These are phyloP conservation scores for Mythimna vitellina DNA, from an alignment of 2,888 invertebrate genomes.

Conservation along the genomic window DNA sequence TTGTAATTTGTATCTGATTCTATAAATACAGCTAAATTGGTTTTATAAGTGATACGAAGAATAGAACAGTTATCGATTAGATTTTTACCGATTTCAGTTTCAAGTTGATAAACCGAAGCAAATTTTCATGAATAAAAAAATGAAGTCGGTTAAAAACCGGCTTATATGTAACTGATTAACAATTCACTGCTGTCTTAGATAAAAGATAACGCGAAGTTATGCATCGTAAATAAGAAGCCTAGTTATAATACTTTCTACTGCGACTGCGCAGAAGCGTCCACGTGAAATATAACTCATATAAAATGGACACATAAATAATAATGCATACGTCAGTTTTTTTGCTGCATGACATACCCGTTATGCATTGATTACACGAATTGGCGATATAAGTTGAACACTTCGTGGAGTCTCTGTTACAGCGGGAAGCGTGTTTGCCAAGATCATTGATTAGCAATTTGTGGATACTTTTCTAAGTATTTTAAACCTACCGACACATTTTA, in stretches of 20 bases:
- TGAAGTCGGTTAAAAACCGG: constrained; percentile 1
- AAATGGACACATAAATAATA: constrained; percentile 56
- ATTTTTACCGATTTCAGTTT: constrained; percentile 29
- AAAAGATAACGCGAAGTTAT: constrained; percentile 53
- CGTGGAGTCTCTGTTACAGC: constrained; percentile 22
- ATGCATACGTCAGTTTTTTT: constrained; percentile 50
- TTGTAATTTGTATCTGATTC: constrained; percentile 32
- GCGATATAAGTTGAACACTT: constrained; percentile 66
- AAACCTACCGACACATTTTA: no score
- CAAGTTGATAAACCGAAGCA: constrained; percentile 32
- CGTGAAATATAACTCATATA: constrained; percentile 53
- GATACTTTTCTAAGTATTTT: background rate
- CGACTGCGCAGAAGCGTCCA: constrained; percentile 30
- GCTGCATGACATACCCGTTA: constrained; percentile 63
- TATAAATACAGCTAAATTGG: constrained; percentile 22
- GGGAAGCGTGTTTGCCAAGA: background rate
- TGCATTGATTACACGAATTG: constrained; percentile 70
- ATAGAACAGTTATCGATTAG: constrained; percentile 19
- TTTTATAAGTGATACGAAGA: constrained; percentile 21
- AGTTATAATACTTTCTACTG: constrained; percentile 46
- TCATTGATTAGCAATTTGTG: no score
- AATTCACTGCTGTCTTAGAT: constrained; percentile 49
- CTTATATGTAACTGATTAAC: constrained; percentile 36
- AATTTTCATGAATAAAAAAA: constrained; percentile 13
- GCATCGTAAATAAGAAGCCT: constrained; percentile 44